Percentiles rank a stretch among this genome's conserved stretches.
Conservation (phyloP, 2,888 invertebrate species). For the Hymenopus coronatus region DNA sequence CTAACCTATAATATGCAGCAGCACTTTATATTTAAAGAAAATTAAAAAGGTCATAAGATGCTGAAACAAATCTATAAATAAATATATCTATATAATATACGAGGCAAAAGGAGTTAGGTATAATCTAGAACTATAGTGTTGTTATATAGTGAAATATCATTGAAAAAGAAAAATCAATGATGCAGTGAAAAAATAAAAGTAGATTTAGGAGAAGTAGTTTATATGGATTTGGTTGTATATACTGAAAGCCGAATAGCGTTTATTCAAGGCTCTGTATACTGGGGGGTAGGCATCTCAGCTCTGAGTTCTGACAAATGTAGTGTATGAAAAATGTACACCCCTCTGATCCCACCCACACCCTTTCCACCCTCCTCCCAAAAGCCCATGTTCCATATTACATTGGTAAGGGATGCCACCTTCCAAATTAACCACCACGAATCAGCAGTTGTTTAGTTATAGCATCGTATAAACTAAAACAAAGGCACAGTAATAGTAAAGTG, state of each 20-base stretch:
- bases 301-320: conserved; percentile 16
- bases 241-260: neutral
- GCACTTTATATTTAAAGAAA: conserved; percentile 25
- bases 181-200: conserved; percentile 3
- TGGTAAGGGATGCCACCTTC: conserved; percentile 4
- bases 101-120: conserved; percentile 24
- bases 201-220: conserved; percentile 15
- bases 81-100: conserved; percentile 28
- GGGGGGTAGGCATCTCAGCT: conserved; percentile 20
- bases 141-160: conserved; percentile 23
- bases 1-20: conserved; percentile 19
- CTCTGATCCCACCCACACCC: neutral
- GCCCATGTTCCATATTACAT: neutral
- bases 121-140: conserved; percentile 29
- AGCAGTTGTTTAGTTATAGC: neutral
- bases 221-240: conserved; percentile 25
- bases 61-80: conserved; percentile 19
- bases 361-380: neutral
- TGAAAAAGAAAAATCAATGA: neutral
- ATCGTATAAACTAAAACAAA: neutral
- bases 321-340: conserved; percentile 17
- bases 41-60: neutral
- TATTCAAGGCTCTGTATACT: conserved; percentile 3
- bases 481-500: neutral
- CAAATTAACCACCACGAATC: neutral